phyloP scores from a whole-genome alignment of 2,797 vertebrate species.

The Falco columbarius region DNA sequence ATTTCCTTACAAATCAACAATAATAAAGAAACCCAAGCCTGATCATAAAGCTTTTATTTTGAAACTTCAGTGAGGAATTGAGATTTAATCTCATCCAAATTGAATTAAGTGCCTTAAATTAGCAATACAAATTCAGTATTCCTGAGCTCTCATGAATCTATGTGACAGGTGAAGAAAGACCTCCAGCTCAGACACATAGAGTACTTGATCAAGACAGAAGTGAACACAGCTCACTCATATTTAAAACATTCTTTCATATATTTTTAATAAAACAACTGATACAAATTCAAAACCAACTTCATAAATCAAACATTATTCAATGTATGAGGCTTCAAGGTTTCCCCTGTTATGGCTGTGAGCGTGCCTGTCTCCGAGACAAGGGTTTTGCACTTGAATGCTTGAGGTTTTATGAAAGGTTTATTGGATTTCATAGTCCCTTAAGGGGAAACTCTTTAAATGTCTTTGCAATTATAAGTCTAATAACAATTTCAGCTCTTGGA shows the following conservation, averaged over 20 bases:
- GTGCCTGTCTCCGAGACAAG: constrained; percentile 66
- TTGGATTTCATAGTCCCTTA: constrained; percentile 94
- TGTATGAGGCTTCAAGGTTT: constrained; percentile 81
- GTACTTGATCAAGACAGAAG: constrained; percentile 52
- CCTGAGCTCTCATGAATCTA: constrained; percentile 34
- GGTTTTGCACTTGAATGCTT: constrained; percentile 75
- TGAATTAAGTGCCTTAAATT: constrained; percentile 75
- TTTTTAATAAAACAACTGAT: constrained; percentile 91
- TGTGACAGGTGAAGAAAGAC: constrained; percentile 47
- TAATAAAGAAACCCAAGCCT: not conserved
- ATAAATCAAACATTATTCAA: constrained; percentile 91
- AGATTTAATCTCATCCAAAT: constrained; percentile 74
- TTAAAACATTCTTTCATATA: constrained; percentile 85
- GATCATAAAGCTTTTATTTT: constrained; percentile 37
- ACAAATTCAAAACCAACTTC: constrained; percentile 85
- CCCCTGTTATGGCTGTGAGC: constrained; percentile 70
- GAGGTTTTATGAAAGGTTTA: constrained; percentile 93
- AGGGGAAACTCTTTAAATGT: constrained; percentile 97
- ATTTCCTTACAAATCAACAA: not conserved
- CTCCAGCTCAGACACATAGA: constrained; percentile 48
- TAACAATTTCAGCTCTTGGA: constrained; percentile 90
- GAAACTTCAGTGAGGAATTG: constrained; percentile 39
- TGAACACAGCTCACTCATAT: constrained; percentile 77
- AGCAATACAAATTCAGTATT: constrained; percentile 69
- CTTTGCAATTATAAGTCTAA: constrained; percentile 97